phyloP scores from a whole-genome alignment of 1,140 invertebrate genomes.

The Yoshiicerus persimilis region DNA sequence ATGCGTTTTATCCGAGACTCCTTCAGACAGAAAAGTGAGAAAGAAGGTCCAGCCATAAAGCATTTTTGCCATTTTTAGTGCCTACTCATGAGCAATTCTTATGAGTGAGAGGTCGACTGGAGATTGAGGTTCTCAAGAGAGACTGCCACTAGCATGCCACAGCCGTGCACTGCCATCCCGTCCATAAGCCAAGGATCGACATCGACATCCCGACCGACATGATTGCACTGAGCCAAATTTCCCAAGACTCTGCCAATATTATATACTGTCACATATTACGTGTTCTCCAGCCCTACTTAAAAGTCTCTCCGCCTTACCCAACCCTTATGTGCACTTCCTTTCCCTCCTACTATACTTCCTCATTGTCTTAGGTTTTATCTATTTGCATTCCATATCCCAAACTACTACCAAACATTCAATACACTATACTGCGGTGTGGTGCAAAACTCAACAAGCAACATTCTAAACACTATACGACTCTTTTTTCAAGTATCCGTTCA shows the following conservation, averaged over 20 bases:
- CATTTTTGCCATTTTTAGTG: conserved; percentile 29
- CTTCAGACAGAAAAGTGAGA: background rate
- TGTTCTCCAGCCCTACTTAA: background rate
- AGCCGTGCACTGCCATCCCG: background rate
- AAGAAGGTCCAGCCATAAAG: conserved; percentile 24
- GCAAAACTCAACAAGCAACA: too few species aligned
- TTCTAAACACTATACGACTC: too few species aligned
- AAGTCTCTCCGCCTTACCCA: background rate
- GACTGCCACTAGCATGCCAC: background rate
- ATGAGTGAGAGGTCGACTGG: conserved; percentile 29
- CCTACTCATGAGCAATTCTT: conserved; percentile 27
- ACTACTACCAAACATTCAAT: too few species aligned
- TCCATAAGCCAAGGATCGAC: conserved; percentile 3
- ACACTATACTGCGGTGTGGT: too few species aligned
- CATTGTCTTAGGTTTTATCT: background rate
- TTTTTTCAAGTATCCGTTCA: too few species aligned
- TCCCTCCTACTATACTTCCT: background rate
- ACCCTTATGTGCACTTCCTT: background rate
- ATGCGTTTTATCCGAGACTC: background rate
- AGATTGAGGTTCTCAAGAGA: conserved; percentile 24
- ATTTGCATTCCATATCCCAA: background rate
- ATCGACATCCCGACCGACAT: conserved; percentile 9
- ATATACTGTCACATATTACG: background rate
- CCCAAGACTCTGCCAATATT: conserved; percentile 23
- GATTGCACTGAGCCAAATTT: conserved; percentile 29